Conservation (phyloP, 2,113 vertebrate species). For the Columba janthina region DNA sequence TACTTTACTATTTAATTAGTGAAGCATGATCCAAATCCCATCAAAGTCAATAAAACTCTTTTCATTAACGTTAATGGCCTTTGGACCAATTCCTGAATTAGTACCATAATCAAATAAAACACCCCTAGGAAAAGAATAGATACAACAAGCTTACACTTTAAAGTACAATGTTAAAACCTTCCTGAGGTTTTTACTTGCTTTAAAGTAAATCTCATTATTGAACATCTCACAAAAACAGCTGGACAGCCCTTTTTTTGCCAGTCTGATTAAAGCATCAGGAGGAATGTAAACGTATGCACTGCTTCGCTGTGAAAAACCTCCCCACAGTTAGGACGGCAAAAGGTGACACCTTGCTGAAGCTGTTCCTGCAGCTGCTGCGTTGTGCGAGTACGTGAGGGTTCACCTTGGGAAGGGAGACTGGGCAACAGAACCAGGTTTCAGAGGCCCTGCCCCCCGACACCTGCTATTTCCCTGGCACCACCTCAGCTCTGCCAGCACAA, state of each 20-base stretch:
- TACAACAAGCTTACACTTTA: neutral
- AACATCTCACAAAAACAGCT: neutral
- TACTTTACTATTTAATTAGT: slow-evolving; percentile 62
- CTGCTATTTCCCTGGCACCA: neutral
- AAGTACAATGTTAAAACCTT: slow-evolving; percentile 27
- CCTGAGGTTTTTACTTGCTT: neutral
- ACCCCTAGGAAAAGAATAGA: slow-evolving; percentile 6
- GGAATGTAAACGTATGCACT: neutral
- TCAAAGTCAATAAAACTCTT: slow-evolving; percentile 64
- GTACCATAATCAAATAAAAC: slow-evolving; percentile 51
- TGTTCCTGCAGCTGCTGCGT: neutral
- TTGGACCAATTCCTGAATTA: slow-evolving; percentile 44
- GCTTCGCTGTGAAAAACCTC: neutral
- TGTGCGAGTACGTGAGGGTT: fast-evolving
- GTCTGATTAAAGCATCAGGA: neutral
- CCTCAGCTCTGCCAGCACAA: neutral
- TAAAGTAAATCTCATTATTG: slow-evolving; percentile 19
- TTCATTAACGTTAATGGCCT: slow-evolving; percentile 47
- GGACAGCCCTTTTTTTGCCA: neutral
- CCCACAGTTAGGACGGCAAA: neutral
- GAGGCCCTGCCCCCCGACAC: neutral
- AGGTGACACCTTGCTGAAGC: neutral
- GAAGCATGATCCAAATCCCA: slow-evolving; percentile 46
- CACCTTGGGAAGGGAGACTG: neutral
- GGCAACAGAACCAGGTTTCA: neutral